Evolutionary conservation across 2,113 vertebrate genomes (phyloP), one percentile per base, ranked within the genome.

Genomic region (Centropristis striata): DNA sequence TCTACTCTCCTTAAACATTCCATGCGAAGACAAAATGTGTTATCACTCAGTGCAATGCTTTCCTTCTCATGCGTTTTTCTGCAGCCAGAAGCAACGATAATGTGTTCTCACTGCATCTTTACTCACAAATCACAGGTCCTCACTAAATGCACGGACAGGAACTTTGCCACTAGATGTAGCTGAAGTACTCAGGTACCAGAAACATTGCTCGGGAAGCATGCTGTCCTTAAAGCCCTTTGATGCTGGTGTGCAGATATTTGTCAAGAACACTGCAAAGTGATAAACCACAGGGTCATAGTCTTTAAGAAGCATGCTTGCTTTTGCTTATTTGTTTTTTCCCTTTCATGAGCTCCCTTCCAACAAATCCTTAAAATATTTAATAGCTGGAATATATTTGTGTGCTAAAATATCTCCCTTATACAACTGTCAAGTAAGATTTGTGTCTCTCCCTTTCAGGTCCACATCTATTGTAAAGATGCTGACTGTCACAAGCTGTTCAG

Each of bases 81-180:
- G 32, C 53, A 61, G 16, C 36, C 59, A 5, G 9, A 4, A 23
- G 39, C 51, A 46, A 32, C 39, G 23, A 8, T 51, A 37, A 23
- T 41, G 37, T 15, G n/a, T 23, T 60, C 18, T 51, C 32, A 23
- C 4, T 75, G 54, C 41, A 23, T 65, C 58, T 75, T 42, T 36
- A 50, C 64, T 46, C 12, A 55, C 55, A 68, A 47, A 68, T 73
- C 61, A 69, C 54, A 71, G 41, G 46, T 61, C 54, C 64, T 46
- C 12, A 50, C 18, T 70, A 13, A 81, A 64, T 72, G 79, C 81
- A 73, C 1, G 44, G 47, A 47, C 53, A 82, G 46, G 74, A 81
- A 76, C 65, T 84, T 84, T 90, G 87, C 92, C 95, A 95, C 93
- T 95, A 95, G 94, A 90, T 94, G 94, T 94, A 95, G 94, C 95